Evolutionary conservation across 2,888 invertebrate species (phyloP).

Genomic region (Volucella inflata): DNA sequence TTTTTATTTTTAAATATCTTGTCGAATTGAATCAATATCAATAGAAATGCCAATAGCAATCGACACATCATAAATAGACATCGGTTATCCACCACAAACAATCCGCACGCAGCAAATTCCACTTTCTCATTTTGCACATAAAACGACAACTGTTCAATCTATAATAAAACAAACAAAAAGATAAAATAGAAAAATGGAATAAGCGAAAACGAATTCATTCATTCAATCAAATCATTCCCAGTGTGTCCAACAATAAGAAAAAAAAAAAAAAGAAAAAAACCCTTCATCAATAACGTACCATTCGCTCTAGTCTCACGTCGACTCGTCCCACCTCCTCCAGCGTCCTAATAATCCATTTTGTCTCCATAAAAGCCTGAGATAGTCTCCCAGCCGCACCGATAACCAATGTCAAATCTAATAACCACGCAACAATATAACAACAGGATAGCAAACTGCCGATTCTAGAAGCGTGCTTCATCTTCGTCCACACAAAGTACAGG

Average conservation of each 20-base stretch:
- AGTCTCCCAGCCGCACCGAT: conserved; percentile 67
- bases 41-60: conserved; percentile 9
- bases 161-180: conserved; percentile 13
- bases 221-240: no score
- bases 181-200: no score
- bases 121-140: conserved; percentile 38
- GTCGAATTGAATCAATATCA: conserved; percentile 60
- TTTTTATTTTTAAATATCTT: conserved; percentile 15
- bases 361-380: conserved; percentile 12
- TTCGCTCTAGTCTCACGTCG: conserved; percentile 53
- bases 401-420: conserved; percentile 74
- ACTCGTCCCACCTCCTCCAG: conserved; percentile 13
- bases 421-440: conserved; percentile 52
- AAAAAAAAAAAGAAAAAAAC: background rate
- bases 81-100: conserved; percentile 56
- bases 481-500: conserved; percentile 77
- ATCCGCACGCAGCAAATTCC: conserved; percentile 45
- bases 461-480: conserved; percentile 7
- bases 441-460: background rate
- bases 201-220: no score
- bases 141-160: conserved; percentile 61
- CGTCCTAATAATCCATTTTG: conserved; percentile 43
- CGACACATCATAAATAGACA: conserved; percentile 46
- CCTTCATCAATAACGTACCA: conserved; percentile 25
- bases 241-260: no score